phyloP scores from a whole-genome alignment of 2,797 vertebrate genomes.

The Micromesistius poutassou region DNA sequence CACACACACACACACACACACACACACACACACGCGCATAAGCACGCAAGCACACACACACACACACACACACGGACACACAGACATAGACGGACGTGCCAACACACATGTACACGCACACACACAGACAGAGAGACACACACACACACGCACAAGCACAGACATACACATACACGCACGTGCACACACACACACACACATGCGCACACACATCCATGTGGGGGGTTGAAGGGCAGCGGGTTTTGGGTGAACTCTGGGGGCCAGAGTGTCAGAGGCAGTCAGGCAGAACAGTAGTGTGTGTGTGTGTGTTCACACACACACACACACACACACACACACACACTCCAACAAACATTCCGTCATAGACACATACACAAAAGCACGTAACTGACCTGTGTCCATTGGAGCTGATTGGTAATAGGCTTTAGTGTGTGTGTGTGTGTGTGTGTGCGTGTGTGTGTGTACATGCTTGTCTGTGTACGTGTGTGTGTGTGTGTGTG shows the following conservation, averaged over 20 bases:
- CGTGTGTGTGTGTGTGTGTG: background rate
- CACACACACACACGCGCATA: constrained; percentile 10
- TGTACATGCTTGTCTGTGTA: too few species aligned
- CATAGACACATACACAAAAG: background rate
- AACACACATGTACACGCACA: too few species aligned
- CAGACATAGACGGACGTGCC: background rate
- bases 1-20: constrained; percentile 6
- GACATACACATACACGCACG: too few species aligned
- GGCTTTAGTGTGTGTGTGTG: background rate
- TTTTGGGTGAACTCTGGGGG: constrained; percentile 39
- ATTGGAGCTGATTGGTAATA: background rate
- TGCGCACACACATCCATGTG: constrained; percentile 8
- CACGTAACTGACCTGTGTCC: background rate
- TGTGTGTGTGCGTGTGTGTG: constrained; percentile 8
- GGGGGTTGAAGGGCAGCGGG: constrained; percentile 5
- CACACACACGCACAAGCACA: background rate
- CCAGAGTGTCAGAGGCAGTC: constrained; percentile 21
- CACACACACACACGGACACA: background rate
- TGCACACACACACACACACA: background rate
- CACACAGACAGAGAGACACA: too few species aligned
- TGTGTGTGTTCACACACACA: background rate
- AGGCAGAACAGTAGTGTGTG: constrained; percentile 18
- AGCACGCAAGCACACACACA: constrained; percentile 5
- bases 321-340: background rate
- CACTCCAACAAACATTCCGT: background rate